Percentiles rank a stretch among this genome's conserved stretches.
Evolutionary conservation across 2,113 vertebrate species (phyloP).

Genomic region (Lepisosteus oculatus): DNA sequence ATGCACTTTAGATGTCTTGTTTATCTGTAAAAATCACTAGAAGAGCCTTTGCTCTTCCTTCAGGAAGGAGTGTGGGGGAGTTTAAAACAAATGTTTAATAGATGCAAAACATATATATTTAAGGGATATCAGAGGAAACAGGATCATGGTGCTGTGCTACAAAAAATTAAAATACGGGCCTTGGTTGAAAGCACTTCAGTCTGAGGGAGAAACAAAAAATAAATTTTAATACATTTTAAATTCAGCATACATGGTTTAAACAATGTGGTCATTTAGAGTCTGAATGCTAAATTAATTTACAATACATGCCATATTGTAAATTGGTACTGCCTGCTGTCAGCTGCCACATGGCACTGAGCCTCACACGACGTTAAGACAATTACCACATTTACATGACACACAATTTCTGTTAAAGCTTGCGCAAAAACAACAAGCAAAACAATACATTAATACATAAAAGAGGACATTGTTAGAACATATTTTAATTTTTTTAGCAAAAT

Average conservation of each 20-base stretch:
- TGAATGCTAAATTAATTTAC: neutral
- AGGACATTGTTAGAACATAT: no score
- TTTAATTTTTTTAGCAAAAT: no score
- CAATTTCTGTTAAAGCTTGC: no score
- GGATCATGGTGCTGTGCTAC: neutral
- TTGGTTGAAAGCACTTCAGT: neutral
- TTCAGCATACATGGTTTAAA: conserved; percentile 5
- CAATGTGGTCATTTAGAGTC: neutral
- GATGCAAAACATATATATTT: neutral
- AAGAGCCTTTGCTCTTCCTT: neutral
- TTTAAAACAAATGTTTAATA: conserved; percentile 2
- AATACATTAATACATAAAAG: no score
- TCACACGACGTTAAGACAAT: no score
- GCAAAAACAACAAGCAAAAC: no score
- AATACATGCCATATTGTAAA: conserved; percentile 7
- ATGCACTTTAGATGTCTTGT: neutral
- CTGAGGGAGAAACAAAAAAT: neutral
- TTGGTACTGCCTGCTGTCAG: neutral
- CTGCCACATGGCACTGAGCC: neutral
- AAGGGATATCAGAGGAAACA: neutral
- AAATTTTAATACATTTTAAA: conserved; percentile 21
- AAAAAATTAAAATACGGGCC: neutral
- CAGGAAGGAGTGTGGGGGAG: neutral
- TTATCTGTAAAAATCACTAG: neutral
- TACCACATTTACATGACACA: no score